These are phyloP conservation scores for Phymorhynchus buccinoides DNA, from an alignment of 1,140 invertebrate species.

Conservation along the genomic window DNA sequence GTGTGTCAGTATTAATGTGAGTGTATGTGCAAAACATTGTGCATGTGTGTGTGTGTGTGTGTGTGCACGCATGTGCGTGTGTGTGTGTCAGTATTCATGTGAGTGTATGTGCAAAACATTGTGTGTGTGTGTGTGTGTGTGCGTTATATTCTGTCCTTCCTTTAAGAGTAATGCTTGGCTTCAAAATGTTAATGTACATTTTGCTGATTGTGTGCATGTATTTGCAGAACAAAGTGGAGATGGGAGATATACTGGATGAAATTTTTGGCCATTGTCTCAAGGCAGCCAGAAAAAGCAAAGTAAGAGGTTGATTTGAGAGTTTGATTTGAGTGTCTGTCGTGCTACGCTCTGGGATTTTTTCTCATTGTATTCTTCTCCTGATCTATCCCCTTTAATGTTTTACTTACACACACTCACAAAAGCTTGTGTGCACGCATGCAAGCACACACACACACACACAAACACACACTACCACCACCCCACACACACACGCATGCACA, in stretches of 20 bases:
- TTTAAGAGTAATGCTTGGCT: no score
- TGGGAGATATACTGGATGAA: constrained; percentile 80
- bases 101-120: no score
- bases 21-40: neutral
- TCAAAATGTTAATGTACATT: no score
- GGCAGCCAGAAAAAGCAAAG: constrained; percentile 58
- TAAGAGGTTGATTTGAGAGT: constrained; percentile 28
- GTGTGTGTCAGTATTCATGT: no score
- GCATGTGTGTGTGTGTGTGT: neutral
- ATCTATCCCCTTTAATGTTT: no score
- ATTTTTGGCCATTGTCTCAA: constrained; percentile 77
- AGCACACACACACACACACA: neutral
- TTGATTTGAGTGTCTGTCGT: no score
- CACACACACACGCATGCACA: no score
- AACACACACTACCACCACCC: neutral
- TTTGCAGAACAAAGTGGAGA: constrained; percentile 76
- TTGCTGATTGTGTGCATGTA: neutral
- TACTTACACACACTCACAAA: no score
- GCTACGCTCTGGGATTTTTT: neutral
- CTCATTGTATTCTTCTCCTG: no score
- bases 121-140: neutral
- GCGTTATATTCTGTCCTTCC: no score
- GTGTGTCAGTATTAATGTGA: no score
- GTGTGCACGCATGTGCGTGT: neutral
- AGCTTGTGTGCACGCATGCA: no score